Conservation (phyloP, 2,888 invertebrate species). For the Acrocyrtus sp. region DNA sequence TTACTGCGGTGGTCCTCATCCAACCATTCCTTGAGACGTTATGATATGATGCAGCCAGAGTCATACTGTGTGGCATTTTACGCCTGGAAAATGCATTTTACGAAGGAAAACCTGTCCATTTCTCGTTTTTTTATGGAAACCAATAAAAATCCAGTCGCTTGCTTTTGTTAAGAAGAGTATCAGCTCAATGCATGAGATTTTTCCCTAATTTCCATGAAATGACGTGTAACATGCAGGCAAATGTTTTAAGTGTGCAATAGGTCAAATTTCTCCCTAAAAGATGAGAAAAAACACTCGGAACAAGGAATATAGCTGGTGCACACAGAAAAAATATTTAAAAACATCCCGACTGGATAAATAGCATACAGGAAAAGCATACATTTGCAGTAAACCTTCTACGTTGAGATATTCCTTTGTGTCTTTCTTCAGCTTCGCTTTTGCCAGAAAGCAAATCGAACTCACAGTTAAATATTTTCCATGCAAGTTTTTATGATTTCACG, state of each 20-base stretch:
- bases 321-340: too few relatives aligned
- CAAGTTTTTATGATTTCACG: too few relatives aligned
- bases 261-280: slow-evolving; percentile 12
- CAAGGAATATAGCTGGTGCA: too few relatives aligned
- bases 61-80: background rate
- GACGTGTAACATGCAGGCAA: slow-evolving; percentile 28
- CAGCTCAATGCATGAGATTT: background rate
- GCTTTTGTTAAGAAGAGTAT: background rate
- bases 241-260: slow-evolving; percentile 20
- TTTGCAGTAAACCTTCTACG: too few relatives aligned
- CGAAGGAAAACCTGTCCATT: slow-evolving; percentile 1
- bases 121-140: too few relatives aligned
- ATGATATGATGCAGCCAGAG: background rate
- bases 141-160: background rate
- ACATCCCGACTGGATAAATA: too few relatives aligned
- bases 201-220: background rate
- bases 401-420: too few relatives aligned
- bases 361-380: too few relatives aligned
- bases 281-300: background rate
- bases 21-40: background rate
- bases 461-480: too few relatives aligned
- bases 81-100: background rate
- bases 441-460: too few relatives aligned
- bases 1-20: background rate
- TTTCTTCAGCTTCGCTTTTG: too few relatives aligned